These are phyloP conservation scores for Morinoia aosen DNA, from an alignment of 2,888 invertebrate species.

Conservation along the genomic window DNA sequence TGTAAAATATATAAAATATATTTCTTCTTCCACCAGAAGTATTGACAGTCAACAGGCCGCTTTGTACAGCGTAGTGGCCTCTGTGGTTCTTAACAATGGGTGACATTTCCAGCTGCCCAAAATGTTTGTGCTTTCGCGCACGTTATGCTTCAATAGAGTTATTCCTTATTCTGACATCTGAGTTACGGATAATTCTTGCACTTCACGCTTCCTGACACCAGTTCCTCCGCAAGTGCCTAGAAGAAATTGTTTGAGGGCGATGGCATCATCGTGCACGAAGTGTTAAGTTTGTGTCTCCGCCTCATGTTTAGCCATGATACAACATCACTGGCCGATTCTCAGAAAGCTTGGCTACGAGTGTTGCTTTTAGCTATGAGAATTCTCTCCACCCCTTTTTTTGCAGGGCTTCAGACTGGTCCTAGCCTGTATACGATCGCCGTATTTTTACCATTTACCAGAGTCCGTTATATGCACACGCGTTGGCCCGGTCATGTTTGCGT, in stretches of 20 bases:
- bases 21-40: neutral
- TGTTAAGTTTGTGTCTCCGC: neutral
- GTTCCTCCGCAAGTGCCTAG: neutral
- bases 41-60: neutral
- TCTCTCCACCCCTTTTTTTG: neutral
- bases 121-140: neutral
- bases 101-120: neutral
- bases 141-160: neutral
- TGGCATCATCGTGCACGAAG: neutral
- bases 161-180: neutral
- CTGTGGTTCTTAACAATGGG: neutral
- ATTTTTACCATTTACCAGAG: neutral
- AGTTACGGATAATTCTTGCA: neutral
- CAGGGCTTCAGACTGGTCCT: neutral
- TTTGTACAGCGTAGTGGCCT: neutral
- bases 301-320: neutral
- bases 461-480: slow-evolving; percentile 20
- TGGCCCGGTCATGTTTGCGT: slow-evolving; percentile 54
- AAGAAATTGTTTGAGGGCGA: neutral
- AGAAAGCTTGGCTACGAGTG: neutral
- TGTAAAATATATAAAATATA: neutral
- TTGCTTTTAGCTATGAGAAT: neutral
- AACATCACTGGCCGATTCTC: neutral
- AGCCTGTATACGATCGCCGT: neutral
- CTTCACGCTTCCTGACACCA: neutral